Conservation (phyloP, 2,888 invertebrate genomes). For the Arctia plantaginis region DNA sequence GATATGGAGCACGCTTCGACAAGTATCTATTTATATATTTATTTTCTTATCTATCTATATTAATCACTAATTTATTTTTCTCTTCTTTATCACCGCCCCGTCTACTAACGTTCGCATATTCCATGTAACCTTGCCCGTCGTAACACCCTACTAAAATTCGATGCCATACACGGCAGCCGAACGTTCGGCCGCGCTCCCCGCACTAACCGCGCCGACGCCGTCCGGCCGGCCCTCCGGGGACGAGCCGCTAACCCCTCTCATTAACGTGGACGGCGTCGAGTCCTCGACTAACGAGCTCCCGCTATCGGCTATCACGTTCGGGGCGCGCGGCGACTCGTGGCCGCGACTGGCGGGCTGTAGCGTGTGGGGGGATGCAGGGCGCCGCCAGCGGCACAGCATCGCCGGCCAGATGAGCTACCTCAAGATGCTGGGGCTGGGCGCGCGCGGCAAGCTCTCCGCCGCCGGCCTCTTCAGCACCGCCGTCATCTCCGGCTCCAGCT, state of each 20-base stretch:
- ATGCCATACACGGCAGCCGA: slow-evolving; percentile 39
- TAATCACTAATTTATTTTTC: slow-evolving; percentile 69
- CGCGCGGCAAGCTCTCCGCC: slow-evolving; percentile 87
- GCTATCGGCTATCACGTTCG: slow-evolving; percentile 87
- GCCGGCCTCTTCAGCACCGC: slow-evolving; percentile 98
- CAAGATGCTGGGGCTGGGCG: slow-evolving; percentile 94
- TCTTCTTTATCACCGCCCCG: slow-evolving; percentile 67
- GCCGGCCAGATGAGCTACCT: slow-evolving; percentile 98
- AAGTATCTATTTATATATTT: slow-evolving; percentile 58
- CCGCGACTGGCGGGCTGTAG: slow-evolving; percentile 57
- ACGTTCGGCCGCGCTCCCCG: slow-evolving; percentile 45
- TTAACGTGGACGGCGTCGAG: slow-evolving; percentile 80
- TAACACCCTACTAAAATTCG: slow-evolving; percentile 50
- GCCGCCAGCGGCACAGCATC: slow-evolving; percentile 98
- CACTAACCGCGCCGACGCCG: slow-evolving; percentile 60
- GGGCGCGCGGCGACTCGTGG: slow-evolving; percentile 49
- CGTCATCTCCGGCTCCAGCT: slow-evolving; percentile 97
- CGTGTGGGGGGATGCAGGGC: slow-evolving; percentile 85
- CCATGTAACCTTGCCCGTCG: slow-evolving; percentile 64
- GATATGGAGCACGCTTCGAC: slow-evolving; percentile 65
- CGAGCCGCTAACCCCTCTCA: slow-evolving; percentile 70
- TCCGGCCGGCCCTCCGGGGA: slow-evolving; percentile 59
- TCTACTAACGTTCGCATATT: slow-evolving; percentile 69
- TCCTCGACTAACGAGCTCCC: slow-evolving; percentile 90
- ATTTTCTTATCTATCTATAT: slow-evolving; percentile 54